Evolutionary conservation across 2,888 invertebrate genomes (phyloP).

Genomic region (Acrobasis consociella): DNA sequence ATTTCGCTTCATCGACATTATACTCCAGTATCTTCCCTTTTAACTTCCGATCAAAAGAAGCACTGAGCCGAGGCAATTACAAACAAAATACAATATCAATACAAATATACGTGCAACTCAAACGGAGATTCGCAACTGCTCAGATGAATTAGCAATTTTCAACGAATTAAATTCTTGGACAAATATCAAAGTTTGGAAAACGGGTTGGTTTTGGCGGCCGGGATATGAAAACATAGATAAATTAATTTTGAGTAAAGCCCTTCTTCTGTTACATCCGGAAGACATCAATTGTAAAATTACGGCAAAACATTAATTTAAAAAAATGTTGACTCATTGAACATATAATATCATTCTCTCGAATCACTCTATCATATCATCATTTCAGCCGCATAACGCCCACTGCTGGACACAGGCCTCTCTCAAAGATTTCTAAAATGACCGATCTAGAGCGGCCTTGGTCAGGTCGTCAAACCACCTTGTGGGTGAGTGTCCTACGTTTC

Average conservation of each 20-base stretch:
- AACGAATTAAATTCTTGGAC: conserved; percentile 20
- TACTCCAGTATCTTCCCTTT: conserved; percentile 3
- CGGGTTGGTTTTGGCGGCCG: conserved; percentile 18
- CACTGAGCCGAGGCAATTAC: conserved; percentile 4
- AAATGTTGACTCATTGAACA: too few relatives aligned
- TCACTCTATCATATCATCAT: too few relatives aligned
- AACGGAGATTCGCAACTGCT: not conserved
- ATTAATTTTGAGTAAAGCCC: conserved; percentile 8
- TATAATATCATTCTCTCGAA: too few relatives aligned
- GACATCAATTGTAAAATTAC: not conserved
- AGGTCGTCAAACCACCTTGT: too few relatives aligned
- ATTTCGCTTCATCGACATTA: not conserved
- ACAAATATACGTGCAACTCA: conserved; percentile 9
- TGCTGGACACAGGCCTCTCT: too few relatives aligned
- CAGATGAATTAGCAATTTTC: conserved; percentile 14
- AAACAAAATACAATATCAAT: conserved; percentile 11
- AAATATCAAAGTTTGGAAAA: conserved; percentile 14
- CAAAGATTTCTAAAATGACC: too few relatives aligned
- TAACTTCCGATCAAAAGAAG: conserved; percentile 16
- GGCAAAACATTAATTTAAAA: too few relatives aligned
- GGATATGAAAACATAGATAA: conserved; percentile 4
- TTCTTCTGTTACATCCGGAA: not conserved
- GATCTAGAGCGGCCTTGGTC: too few relatives aligned
- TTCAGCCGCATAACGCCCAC: too few relatives aligned
- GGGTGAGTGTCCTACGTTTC: too few relatives aligned